These are phyloP conservation scores for Bos indicus DNA, from an alignment of 2,113 vertebrate genomes.

Conservation along the genomic window DNA sequence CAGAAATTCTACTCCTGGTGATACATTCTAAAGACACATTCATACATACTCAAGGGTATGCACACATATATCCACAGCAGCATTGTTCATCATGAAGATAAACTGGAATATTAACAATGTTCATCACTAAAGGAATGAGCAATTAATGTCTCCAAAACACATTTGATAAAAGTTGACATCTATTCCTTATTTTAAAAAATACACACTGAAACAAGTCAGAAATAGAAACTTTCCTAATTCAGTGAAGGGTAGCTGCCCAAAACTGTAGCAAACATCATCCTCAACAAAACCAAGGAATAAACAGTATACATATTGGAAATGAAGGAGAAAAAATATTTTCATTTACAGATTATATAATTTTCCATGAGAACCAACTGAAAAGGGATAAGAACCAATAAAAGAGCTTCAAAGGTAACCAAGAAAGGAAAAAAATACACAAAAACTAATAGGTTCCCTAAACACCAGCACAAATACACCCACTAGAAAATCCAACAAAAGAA, in stretches of 20 bases:
- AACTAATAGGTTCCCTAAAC: background rate
- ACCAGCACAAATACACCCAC: background rate
- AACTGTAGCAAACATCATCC: background rate
- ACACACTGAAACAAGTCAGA: background rate
- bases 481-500: background rate
- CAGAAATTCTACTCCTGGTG: background rate
- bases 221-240: background rate
- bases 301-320: background rate
- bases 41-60: background rate
- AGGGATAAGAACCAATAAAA: background rate
- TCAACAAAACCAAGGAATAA: background rate
- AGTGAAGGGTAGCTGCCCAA: background rate
- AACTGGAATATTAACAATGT: background rate
- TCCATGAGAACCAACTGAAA: background rate
- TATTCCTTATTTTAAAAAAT: background rate
- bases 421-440: background rate
- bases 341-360: background rate
- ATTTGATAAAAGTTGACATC: background rate
- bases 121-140: background rate
- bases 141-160: background rate
- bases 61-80: background rate
- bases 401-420: background rate
- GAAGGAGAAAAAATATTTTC: background rate
- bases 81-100: background rate
- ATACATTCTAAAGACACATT: background rate